Evolutionary conservation across 2,888 invertebrate genomes (phyloP).

Genomic region (Apodemia mormo): DNA sequence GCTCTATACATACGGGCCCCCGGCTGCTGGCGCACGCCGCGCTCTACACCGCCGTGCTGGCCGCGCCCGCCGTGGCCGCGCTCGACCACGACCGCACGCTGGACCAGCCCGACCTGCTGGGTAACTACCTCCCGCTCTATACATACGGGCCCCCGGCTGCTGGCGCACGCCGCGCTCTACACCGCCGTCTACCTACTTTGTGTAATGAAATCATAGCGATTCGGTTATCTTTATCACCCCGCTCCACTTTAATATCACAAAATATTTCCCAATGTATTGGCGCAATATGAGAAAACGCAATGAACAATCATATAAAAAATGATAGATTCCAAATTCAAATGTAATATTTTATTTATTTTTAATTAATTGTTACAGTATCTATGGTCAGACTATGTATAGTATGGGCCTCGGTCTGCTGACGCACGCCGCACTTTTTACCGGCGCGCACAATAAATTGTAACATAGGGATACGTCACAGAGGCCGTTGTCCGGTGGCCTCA

Average conservation of each 20-base stretch:
- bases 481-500: no score
- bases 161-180: slow-evolving; percentile 76
- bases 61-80: slow-evolving; percentile 44
- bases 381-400: slow-evolving; percentile 42
- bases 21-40: slow-evolving; percentile 79
- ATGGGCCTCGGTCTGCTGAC: slow-evolving; percentile 83
- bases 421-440: slow-evolving; percentile 66
- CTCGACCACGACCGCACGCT: slow-evolving; percentile 52
- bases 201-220: no score
- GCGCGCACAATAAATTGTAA: no score
- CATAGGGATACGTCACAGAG: no score
- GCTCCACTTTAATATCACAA: no score
- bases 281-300: no score
- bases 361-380: no score
- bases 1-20: slow-evolving; percentile 78
- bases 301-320: no score
- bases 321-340: no score
- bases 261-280: no score
- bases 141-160: slow-evolving; percentile 83
- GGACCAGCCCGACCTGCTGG: slow-evolving; percentile 43
- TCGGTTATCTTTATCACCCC: no score
- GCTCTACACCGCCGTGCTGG: slow-evolving; percentile 46
- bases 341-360: no score
- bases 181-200: slow-evolving; percentile 37
- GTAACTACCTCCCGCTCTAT: slow-evolving; percentile 40